A percentile compares a stretch with the other conserved stretches of the same genome.
phyloP scores from a whole-genome alignment of 1,140 invertebrate species.

The Drosophila melanica region DNA sequence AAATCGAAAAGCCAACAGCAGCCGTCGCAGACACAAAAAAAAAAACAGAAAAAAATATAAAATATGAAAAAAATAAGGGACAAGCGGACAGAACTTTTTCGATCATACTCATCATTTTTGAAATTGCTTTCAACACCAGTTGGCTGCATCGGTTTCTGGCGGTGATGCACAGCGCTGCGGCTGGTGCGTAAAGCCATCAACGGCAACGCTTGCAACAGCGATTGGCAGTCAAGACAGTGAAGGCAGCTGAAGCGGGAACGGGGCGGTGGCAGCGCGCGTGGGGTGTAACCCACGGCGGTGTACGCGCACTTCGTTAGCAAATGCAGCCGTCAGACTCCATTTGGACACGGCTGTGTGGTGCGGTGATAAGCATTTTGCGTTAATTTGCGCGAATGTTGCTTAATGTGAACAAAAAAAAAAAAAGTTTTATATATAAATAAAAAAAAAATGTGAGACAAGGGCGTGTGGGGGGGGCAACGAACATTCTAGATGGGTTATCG shows the following conservation, averaged over 20 bases:
- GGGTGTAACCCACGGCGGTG: constrained; percentile 44
- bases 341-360: constrained; percentile 24
- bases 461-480: not conserved
- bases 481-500: constrained; percentile 64
- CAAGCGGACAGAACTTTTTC: constrained; percentile 60
- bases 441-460: constrained; percentile 11
- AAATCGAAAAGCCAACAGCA: constrained; percentile 79
- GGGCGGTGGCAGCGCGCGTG: constrained; percentile 24
- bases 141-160: constrained; percentile 39
- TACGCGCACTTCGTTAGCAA: constrained; percentile 74
- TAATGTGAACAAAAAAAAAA: constrained; percentile 56
- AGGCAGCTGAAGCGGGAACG: constrained; percentile 7
- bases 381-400: constrained; percentile 79
- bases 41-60: not conserved
- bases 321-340: constrained; percentile 14
- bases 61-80: constrained; percentile 9
- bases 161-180: constrained; percentile 16
- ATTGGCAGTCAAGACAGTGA: constrained; percentile 16
- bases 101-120: constrained; percentile 84
- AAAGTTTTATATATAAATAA: constrained; percentile 11
- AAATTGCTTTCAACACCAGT: constrained; percentile 84
- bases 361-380: constrained; percentile 72
- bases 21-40: constrained; percentile 29
- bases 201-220: constrained; percentile 56
- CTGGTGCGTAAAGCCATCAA: constrained; percentile 75